phyloP scores from a whole-genome alignment of 1,140 invertebrate species.

The Heliconius congener region DNA sequence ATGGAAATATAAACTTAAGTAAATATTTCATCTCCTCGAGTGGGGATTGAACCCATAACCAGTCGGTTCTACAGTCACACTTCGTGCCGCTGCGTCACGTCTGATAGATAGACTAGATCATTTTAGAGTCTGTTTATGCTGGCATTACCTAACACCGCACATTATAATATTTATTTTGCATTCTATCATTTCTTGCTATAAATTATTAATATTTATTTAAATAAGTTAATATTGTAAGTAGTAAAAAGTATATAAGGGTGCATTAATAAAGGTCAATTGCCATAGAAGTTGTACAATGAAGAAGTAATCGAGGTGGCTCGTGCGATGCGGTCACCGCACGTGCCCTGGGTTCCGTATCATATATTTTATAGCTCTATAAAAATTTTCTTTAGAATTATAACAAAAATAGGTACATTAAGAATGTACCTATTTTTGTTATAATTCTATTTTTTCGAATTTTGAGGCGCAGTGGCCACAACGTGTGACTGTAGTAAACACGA shows the following conservation, averaged over 20 bases:
- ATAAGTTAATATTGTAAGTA: neutral
- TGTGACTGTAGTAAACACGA: too few relatives aligned
- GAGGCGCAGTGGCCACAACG: too few relatives aligned
- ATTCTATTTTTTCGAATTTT: too few relatives aligned
- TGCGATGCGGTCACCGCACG: neutral
- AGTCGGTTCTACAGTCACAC: too few relatives aligned
- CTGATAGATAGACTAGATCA: too few relatives aligned
- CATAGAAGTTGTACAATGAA: neutral
- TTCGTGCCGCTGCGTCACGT: too few relatives aligned
- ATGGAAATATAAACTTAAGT: too few relatives aligned
- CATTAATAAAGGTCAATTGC: slow-evolving; percentile 7
- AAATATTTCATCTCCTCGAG: too few relatives aligned
- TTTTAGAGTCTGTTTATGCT: too few relatives aligned
- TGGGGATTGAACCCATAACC: too few relatives aligned
- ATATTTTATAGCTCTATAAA: neutral
- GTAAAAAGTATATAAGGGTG: neutral
- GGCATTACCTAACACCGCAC: neutral
- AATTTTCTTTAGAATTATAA: neutral
- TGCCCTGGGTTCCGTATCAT: neutral
- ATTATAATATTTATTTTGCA: neutral
- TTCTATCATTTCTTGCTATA: neutral
- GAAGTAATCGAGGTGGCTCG: neutral
- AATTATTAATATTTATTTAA: slow-evolving; percentile 5
- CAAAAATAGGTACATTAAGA: neutral
- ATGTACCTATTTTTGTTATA: too few relatives aligned